Evolutionary conservation across 2,113 vertebrate genomes (phyloP), one percentile per base, ranked within the genome.

Genomic region (Dryoscopus gambensis): DNA sequence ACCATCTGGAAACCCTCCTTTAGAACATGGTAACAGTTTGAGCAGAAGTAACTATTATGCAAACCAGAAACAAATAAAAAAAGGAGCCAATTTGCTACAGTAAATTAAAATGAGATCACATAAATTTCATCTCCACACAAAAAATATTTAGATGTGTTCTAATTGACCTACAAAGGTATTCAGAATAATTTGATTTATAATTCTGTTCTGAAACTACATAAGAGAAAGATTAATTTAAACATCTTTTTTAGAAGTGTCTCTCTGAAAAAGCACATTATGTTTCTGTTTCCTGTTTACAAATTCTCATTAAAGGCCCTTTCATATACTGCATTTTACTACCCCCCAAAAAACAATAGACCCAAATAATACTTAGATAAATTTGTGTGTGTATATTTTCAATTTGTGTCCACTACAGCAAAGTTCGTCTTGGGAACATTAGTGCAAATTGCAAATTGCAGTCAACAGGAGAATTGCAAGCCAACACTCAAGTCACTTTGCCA

Each of bases 91-190:
- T 97, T 97, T 96, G 88, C 86, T 85, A 95, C 60, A 69, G 85
- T 78, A 98, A 98, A 98, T 97, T 97, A 97, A 97, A 97, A 97
- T 91, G 84, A 80, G 94, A 96, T 95, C 21, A 64, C 33, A 94
- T 65, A 93, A 47, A 96, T 93, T 96, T 97, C 33, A 86, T 80
- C 79, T 85, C 53, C 86, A 95, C 62, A 85, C 71, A 97, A 95
- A 89, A 97, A 95, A 85, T 97, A 97, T 96, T 97, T 94, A 89
- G 39, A 46, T 56, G 47, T 80, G 73, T 96, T 97, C 95, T 73
- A 76, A 69, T 53, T 87, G 63, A 86, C 62, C 78, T 95, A 93
- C 57, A 93, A 69, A 92, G 87, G 39, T 63, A 93, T 62, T 79
- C 20, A 68, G 79, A 92, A 81, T 30, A n/a, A 93, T 90, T 37